Percentiles rank a stretch among this genome's conserved stretches.
Conservation (phyloP, 2,888 invertebrate species). For the Caenorhabditis sp. region DNA sequence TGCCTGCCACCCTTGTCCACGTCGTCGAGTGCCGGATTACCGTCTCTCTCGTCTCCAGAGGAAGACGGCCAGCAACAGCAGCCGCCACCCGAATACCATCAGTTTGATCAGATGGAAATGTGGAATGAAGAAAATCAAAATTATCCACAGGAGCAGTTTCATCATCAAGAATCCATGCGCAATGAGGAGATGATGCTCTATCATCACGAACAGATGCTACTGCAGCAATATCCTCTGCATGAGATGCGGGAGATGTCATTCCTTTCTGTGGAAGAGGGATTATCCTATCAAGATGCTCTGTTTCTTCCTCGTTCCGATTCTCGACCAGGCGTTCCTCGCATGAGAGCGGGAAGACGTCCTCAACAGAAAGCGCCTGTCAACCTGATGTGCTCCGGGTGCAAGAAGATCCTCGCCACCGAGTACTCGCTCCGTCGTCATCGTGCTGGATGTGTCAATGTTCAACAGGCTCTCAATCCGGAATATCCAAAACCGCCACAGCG, state of each 20-base stretch:
- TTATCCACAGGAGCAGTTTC: background rate
- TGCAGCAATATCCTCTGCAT: too few species aligned
- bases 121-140: background rate
- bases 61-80: constrained; percentile 10
- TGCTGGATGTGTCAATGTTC: constrained; percentile 21
- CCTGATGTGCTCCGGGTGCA: constrained; percentile 32
- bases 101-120: background rate
- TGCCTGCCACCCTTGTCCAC: constrained; percentile 17
- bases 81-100: background rate
- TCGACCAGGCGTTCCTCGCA: too few species aligned
- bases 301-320: too few species aligned
- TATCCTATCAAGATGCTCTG: too few species aligned
- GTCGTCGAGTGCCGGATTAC: constrained; percentile 25
- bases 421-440: constrained; percentile 57
- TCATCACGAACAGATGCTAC: background rate
- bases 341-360: too few species aligned
- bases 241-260: too few species aligned
- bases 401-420: constrained; percentile 39
- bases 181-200: background rate
- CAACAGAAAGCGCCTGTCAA: background rate
- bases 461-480: constrained; percentile 4
- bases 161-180: background rate
- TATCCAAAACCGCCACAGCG: constrained; percentile 17
- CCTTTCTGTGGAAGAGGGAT: too few species aligned
- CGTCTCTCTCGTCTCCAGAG: constrained; percentile 29